Conservation (phyloP, 2,888 invertebrate species). For the Axea sp. region DNA sequence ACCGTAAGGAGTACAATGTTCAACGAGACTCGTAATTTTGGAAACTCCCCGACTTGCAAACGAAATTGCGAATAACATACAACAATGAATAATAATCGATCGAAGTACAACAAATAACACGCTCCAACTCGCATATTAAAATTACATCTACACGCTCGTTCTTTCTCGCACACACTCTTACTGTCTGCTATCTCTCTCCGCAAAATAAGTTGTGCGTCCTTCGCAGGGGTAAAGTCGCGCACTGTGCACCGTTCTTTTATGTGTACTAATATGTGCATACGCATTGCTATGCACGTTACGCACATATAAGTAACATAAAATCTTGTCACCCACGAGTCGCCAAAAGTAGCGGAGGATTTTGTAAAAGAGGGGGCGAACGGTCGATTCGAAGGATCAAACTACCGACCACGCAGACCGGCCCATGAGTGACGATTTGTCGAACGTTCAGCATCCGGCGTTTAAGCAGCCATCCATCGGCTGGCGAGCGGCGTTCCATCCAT, state of each 20-base stretch:
- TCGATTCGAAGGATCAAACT: no score
- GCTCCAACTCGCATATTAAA: constrained; percentile 17
- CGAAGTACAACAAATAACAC: constrained; percentile 33
- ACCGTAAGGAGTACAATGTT: no score
- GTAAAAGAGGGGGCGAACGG: no score
- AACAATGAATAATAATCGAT: constrained; percentile 31
- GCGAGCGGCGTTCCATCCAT: constrained; percentile 12
- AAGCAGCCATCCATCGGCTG: constrained; percentile 8
- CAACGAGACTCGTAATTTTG: no score
- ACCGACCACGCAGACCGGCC: no score
- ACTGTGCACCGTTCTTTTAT: constrained; percentile 18
- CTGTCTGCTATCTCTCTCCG: constrained; percentile 48
- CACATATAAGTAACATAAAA: no score
- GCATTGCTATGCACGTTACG: no score
- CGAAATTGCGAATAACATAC: constrained; percentile 25
- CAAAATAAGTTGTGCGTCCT: constrained; percentile 49
- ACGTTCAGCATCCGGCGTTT: no score
- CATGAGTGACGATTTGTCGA: no score
- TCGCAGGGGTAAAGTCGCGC: constrained; percentile 22
- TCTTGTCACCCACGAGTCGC: no score
- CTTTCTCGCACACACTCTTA: constrained; percentile 17
- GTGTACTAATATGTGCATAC: no score
- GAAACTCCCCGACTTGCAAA: constrained; percentile 4
- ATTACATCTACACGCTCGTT: constrained; percentile 32
- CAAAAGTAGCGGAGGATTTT: no score